Percentiles rank a stretch among this genome's conserved stretches.
Evolutionary conservation across 2,888 invertebrate genomes (phyloP).

Genomic region (Cancer borealis): DNA sequence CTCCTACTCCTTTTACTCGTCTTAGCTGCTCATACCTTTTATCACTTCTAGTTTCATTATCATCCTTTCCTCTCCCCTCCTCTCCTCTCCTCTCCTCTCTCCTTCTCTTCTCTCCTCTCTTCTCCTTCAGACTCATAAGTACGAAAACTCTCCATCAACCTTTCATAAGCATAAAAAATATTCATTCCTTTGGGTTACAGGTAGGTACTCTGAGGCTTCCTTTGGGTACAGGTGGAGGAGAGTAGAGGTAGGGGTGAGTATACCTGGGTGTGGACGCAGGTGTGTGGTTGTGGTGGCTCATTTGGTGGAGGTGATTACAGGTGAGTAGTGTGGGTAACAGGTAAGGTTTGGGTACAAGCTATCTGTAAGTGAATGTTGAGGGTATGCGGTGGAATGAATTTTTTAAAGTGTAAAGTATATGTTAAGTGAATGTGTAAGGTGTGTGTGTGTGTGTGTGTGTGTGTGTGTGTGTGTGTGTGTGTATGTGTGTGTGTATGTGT

Average conservation of each 20-base stretch:
- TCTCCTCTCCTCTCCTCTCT: not conserved
- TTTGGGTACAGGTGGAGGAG: not conserved
- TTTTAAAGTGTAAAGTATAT: too few species aligned
- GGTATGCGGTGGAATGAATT: too few species aligned
- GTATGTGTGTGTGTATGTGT: too few species aligned
- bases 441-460: too few species aligned
- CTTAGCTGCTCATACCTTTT: too few species aligned
- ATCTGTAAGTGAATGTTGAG: not conserved
- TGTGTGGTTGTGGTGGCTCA: not conserved
- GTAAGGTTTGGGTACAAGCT: not conserved
- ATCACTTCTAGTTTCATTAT: too few species aligned
- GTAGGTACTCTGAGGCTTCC: not conserved
- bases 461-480: too few species aligned
- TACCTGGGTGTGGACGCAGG: not conserved
- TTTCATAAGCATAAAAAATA: slow-evolving; percentile 4
- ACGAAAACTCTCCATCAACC: not conserved
- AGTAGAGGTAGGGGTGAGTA: not conserved
- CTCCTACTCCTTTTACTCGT: too few species aligned
- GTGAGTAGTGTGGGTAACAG: not conserved
- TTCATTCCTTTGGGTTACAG: not conserved
- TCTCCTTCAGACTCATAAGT: not conserved
- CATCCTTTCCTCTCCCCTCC: not conserved
- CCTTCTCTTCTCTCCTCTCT: too few species aligned
- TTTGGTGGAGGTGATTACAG: not conserved
- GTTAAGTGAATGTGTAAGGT: too few species aligned